A percentile compares a stretch with the other conserved stretches of the same genome.
phyloP scores from a whole-genome alignment of 1,140 invertebrate species.

The Drosophila pandora region DNA sequence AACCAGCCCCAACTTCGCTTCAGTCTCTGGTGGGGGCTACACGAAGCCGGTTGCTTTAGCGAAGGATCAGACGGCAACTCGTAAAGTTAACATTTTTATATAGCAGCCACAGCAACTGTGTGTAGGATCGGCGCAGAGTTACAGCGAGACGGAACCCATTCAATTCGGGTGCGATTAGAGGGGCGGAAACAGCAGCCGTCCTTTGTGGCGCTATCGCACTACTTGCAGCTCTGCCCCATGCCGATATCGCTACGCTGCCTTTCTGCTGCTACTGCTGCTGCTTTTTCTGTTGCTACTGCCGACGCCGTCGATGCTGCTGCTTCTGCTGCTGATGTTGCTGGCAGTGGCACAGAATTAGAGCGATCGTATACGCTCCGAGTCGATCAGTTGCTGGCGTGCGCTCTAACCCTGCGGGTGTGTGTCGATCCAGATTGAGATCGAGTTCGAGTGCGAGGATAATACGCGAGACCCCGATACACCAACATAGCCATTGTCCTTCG shows the following conservation, averaged over 20 bases:
- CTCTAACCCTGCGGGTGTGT: constrained; percentile 74
- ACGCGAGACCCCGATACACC: constrained; percentile 5
- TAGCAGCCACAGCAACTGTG: constrained; percentile 1
- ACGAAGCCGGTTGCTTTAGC: constrained; percentile 36
- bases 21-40: constrained; percentile 51
- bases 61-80: constrained; percentile 35
- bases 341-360: constrained; percentile 70
- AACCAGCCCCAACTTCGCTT: constrained; percentile 9
- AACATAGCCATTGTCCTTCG: constrained; percentile 34
- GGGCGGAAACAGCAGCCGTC: constrained; percentile 43
- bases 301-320: background rate
- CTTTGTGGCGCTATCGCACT: constrained; percentile 44
- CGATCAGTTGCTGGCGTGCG: constrained; percentile 75
- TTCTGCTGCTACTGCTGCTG: constrained; percentile 9
- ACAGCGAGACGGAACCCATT: background rate
- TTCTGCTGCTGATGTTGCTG: constrained; percentile 33
- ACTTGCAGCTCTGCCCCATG: background rate
- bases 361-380: constrained; percentile 52
- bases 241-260: constrained; percentile 18
- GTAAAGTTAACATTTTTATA: constrained; percentile 37
- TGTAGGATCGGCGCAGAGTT: background rate
- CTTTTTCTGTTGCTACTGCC: constrained; percentile 4
- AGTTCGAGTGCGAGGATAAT: constrained; percentile 32
- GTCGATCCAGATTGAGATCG: constrained; percentile 54
- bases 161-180: constrained; percentile 44